Conservation (phyloP, 2,888 invertebrate species). For the Blomia tropicalis region DNA sequence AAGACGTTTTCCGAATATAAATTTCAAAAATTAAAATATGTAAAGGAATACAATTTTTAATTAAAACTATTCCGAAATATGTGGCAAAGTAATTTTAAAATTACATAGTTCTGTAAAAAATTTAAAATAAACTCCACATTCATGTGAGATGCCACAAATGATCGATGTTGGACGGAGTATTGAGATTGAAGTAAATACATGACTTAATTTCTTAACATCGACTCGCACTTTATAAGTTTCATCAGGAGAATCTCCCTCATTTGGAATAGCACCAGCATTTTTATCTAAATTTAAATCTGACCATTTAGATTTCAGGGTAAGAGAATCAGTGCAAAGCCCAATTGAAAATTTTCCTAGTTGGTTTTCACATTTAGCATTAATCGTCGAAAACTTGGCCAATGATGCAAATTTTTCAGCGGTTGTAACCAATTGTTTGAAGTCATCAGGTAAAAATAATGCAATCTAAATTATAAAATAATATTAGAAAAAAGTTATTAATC, state of each 20-base stretch:
- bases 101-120: background rate
- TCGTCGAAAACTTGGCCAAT: background rate
- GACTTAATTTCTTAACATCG: slow-evolving; percentile 4
- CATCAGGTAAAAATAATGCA: background rate
- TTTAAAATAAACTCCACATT: background rate
- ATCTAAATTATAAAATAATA: background rate
- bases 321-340: background rate
- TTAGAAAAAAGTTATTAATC: background rate
- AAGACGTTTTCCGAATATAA: background rate
- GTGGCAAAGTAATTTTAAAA: slow-evolving; percentile 6
- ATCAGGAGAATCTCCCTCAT: background rate
- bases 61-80: background rate
- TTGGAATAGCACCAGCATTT: background rate
- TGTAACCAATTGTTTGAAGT: background rate
- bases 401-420: background rate
- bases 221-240: background rate
- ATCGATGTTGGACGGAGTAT: background rate
- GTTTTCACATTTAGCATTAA: background rate
- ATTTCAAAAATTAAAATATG: background rate
- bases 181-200: background rate
- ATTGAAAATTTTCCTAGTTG: background rate
- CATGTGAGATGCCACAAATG: background rate
- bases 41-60: background rate
- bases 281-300: background rate
- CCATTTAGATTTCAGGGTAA: background rate